Evolutionary conservation across 2,888 invertebrate genomes (phyloP), one percentile per base, ranked within the genome.

Genomic region (Tipula vernalis): DNA sequence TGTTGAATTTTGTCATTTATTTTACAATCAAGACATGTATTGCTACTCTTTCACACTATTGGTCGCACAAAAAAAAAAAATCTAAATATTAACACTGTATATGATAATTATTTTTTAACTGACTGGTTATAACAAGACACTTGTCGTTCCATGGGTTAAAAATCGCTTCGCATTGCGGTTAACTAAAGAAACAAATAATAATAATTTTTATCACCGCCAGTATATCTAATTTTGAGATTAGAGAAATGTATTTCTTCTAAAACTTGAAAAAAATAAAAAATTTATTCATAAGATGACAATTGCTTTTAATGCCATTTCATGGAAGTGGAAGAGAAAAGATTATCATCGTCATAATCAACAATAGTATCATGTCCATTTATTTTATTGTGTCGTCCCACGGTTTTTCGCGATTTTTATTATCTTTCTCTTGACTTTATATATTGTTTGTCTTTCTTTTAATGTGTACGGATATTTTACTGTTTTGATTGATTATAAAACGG

Each of bases 301-400:
- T 71, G 12, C 28, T 71, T 71, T 71, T 71, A 71, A 28, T 71
- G 71, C 71, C 71, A 71, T 71, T 71, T 71, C 28, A 71, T 71
- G 28, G 71, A 71, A 71, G 71, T 71, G 71, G 71, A 28, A 71
- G 10, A 71, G 71, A 71, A 28, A 18, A 71, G 28, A 71, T 71
- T 28, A 71, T 71, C 71, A 71, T 71, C 71, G 28, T 28, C 71
- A 28, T 71, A 71, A 71, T 71, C 71, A 71, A 71, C 71, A 71
- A 71, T 71, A 71, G 71, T 71, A 71, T 71, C 71, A 71, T 71
- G 71, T 71, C 71, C 71, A 71, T 71, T 71, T 71, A 71, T 71
- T 71, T 71, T 71, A 71, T 28, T 18, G 71, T 71, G 28, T 71
- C 71, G 71, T 71, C 71, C 28, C 71, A 71, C 71, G 71, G 71